These are phyloP conservation scores for Tipula confusa DNA, from an alignment of 2,888 invertebrate genomes.

Conservation along the genomic window DNA sequence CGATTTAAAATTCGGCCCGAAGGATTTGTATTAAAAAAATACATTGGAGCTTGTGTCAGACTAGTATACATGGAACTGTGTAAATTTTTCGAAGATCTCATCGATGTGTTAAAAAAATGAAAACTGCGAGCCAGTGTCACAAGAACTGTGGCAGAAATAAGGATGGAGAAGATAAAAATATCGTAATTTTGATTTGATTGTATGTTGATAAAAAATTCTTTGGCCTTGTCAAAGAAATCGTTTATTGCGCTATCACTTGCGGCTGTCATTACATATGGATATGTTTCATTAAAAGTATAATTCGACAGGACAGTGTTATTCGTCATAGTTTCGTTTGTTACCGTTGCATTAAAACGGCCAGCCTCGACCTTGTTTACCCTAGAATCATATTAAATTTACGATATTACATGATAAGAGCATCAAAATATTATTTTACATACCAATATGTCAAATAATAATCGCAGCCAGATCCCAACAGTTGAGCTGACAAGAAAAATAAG, in stretches of 20 bases:
- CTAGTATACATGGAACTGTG: constrained; percentile 85
- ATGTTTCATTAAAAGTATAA: neutral
- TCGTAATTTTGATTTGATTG: neutral
- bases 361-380: too few relatives aligned
- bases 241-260: neutral
- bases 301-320: neutral
- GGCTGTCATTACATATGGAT: neutral
- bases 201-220: neutral
- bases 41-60: constrained; percentile 74
- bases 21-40: constrained; percentile 85
- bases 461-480: too few relatives aligned
- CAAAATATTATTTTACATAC: too few relatives aligned
- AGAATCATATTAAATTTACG: too few relatives aligned
- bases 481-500: too few relatives aligned
- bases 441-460: too few relatives aligned
- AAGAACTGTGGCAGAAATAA: constrained; percentile 50
- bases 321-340: too few relatives aligned
- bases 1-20: constrained; percentile 79
- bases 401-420: too few relatives aligned
- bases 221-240: neutral
- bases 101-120: constrained; percentile 56
- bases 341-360: too few relatives aligned
- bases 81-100: constrained; percentile 70
- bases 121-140: constrained; percentile 48
- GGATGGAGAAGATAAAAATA: constrained; percentile 52